Base-by-base conservation (phyloP, 2,888 invertebrate genomes). In the Fragum sueziense region DNA sequence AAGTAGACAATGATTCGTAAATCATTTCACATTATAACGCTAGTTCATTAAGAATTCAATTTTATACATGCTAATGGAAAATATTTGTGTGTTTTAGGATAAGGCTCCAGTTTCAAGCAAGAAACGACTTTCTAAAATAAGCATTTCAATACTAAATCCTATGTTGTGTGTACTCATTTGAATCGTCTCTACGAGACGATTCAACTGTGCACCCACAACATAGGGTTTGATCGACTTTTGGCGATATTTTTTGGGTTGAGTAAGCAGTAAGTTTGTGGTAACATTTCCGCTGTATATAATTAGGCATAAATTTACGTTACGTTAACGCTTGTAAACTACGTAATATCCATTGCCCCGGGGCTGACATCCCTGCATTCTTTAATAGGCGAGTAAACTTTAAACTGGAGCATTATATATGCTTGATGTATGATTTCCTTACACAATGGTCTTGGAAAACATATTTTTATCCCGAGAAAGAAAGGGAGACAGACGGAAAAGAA, bases 341-440 rank as follows among this genome's bases (percentile, higher is more conserved):
- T 57, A 20, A 57, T 57, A 57, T 57, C 29, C 57, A 57, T 57
- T 17, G 57, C 57, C 27, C 27, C 27, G 27, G n/a, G 57, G 57
- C 57, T 57, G 47, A 57, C 25, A 57, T n/a, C 57, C 29, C 29
- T 29, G 29, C 57, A 57, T 57, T 57, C 57, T 20, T 57, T 57
- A 7, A 57, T 22, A 27, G n/a, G 29, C 25, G 27, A 57, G 29
- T 57, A 57, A 25, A 25, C 57, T 29, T 47, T 20, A 37, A 47
- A 47, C 47, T 47, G n/a, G 47, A 47, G 14, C 17, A 20, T 4
- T 47, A 47, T 57, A 27, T 27, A 57, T 57, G 27, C 29, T 47
- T 3, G 2, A 7, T 57, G 25, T 57, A 57, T 57, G 57, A 17
- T 27, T 17, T 22, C 17, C 54, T 22, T 22, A 11, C 20, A n/a